Percentiles rank a stretch among this genome's conserved stretches.
These are phyloP conservation scores for Cyprinus carpio DNA, from an alignment of 2,113 vertebrate genomes.

Conservation along the genomic window DNA sequence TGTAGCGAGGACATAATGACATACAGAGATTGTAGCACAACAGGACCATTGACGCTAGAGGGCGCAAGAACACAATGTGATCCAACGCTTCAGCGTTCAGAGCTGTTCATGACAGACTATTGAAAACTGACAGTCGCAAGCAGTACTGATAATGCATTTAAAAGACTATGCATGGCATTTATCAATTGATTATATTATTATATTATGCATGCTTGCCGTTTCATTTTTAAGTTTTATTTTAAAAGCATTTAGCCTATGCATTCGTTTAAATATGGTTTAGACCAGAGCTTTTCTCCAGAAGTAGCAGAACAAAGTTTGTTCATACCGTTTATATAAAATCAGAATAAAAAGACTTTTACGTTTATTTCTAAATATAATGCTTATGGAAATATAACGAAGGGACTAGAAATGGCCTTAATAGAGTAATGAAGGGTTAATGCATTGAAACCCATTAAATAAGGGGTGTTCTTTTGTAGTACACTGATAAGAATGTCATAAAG, in stretches of 20 bases:
- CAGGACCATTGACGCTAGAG: conserved; percentile 34
- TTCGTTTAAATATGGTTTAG: not conserved
- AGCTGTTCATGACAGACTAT: not conserved
- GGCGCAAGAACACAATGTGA: conserved; percentile 22
- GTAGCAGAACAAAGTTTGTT: not conserved
- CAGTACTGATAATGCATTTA: not conserved
- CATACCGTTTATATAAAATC: not conserved
- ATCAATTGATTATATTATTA: not conserved
- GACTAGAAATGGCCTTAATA: no score
- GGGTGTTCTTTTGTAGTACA: no score
- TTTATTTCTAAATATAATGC: no score
- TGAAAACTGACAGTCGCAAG: not conserved
- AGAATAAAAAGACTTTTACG: not conserved
- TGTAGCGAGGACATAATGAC: no score
- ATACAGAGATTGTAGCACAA: not conserved
- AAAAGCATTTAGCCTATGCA: not conserved
- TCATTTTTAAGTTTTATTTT: not conserved
- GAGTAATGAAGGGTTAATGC: no score
- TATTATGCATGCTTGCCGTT: not conserved
- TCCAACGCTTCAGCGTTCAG: not conserved
- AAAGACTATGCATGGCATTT: not conserved
- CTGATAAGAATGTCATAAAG: no score
- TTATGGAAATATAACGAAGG: not conserved
- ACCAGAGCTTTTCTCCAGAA: not conserved
- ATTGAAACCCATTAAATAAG: no score